A percentile compares a stretch with the other conserved stretches of the same genome.
phyloP scores from a whole-genome alignment of 2,113 vertebrate species.

The Synodontis membranacea region DNA sequence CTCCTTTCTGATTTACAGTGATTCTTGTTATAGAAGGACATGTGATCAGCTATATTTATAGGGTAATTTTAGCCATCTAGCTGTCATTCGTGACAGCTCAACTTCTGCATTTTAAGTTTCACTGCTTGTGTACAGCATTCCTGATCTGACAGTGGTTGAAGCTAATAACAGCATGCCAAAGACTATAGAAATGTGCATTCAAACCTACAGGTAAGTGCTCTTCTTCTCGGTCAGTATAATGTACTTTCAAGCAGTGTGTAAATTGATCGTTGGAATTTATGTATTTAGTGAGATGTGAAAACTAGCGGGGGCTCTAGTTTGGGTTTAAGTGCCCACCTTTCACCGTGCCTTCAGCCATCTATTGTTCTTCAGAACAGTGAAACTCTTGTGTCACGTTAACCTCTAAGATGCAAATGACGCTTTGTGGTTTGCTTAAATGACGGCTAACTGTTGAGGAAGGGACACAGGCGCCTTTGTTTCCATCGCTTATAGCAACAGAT shows the following conservation, averaged over 20 bases:
- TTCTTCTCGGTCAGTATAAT: neutral
- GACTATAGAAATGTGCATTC: neutral
- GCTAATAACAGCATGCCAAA: neutral
- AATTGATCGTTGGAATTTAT: neutral
- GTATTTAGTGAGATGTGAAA: neutral
- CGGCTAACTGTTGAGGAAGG: constrained; percentile 34
- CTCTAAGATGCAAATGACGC: constrained; percentile 68
- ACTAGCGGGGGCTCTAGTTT: constrained; percentile 19
- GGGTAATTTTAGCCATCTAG: constrained; percentile 30
- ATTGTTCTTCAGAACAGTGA: constrained; percentile 58
- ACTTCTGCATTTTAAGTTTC: constrained; percentile 36
- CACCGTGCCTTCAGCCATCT: constrained; percentile 27
- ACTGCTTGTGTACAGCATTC: neutral
- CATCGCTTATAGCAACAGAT: constrained; percentile 47
- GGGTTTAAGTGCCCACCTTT: constrained; percentile 49
- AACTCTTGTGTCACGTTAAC: constrained; percentile 61
- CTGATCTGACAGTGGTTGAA: neutral
- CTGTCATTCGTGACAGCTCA: constrained; percentile 43
- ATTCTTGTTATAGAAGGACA: constrained; percentile 25
- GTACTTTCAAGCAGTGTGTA: neutral
- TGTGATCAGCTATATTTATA: constrained; percentile 34
- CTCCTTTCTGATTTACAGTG: neutral
- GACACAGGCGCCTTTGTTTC: constrained; percentile 67
- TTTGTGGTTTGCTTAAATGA: constrained; percentile 50
- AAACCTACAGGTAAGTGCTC: neutral